Percentiles rank a stretch among this genome's conserved stretches.
phyloP scores from a whole-genome alignment of 2,113 vertebrate genomes.

The Cheilinus undulatus region DNA sequence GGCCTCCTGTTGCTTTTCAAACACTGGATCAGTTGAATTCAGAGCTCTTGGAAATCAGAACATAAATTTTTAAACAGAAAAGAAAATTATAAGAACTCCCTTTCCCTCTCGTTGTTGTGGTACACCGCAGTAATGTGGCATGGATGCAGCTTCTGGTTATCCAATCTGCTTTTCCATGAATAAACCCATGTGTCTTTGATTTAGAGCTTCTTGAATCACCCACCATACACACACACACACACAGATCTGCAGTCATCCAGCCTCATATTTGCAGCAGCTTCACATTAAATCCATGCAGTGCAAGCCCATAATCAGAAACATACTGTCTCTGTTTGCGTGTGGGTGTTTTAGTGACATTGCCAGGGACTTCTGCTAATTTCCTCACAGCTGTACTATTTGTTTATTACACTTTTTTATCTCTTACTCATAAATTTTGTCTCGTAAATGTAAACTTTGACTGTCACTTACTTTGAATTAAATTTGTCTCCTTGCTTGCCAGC shows the following conservation, averaged over 20 bases:
- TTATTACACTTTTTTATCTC: not conserved
- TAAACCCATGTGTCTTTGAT: not conserved
- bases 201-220: not conserved
- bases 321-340: not conserved
- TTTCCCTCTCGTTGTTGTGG: not conserved
- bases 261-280: not conserved
- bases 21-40: not conserved
- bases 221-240: not conserved
- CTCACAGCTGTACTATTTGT: not conserved
- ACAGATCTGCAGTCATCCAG: not conserved
- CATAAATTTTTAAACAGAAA: not conserved
- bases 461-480: not conserved
- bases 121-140: not conserved
- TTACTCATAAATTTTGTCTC: not conserved
- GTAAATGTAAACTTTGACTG: not conserved
- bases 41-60: not conserved
- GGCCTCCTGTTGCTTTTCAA: not conserved
- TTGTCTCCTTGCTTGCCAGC: not conserved
- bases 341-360: not conserved
- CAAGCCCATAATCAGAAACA: constrained; percentile 1
- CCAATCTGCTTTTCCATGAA: not conserved
- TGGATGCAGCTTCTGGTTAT: not conserved
- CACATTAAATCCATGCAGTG: not conserved
- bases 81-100: not conserved
- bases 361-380: no score